phyloP scores from a whole-genome alignment of 2,797 vertebrate genomes.

The Labroides dimidiatus region DNA sequence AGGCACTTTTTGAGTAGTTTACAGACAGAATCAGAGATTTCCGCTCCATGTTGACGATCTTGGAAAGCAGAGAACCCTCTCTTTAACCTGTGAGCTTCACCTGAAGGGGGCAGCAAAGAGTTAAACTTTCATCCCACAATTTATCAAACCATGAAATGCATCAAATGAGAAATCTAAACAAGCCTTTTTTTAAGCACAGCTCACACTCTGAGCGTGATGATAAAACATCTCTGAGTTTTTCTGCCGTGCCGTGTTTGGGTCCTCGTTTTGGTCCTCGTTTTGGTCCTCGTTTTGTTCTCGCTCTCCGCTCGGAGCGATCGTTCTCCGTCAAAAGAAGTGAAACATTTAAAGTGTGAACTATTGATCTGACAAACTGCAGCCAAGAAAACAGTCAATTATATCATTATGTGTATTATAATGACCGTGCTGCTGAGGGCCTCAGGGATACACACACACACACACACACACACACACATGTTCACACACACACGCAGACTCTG shows the following conservation, averaged over 20 bases:
- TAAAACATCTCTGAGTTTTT: background rate
- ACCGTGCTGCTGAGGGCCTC: background rate
- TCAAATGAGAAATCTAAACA: too few relatives aligned
- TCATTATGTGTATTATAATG: slow-evolving; percentile 11
- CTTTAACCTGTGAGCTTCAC: too few relatives aligned
- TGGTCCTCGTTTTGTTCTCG: background rate
- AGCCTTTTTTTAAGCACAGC: too few relatives aligned
- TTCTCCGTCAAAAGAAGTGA: slow-evolving; percentile 30
- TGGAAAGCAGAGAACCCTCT: too few relatives aligned
- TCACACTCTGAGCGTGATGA: background rate
- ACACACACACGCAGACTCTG: background rate
- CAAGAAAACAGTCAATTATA: slow-evolving; percentile 50
- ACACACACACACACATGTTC: background rate
- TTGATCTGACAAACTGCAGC: slow-evolving; percentile 40
- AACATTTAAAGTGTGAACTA: slow-evolving; percentile 48
- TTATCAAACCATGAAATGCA: too few relatives aligned
- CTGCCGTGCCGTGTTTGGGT: background rate
- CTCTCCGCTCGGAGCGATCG: slow-evolving; percentile 4
- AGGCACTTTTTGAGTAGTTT: too few relatives aligned
- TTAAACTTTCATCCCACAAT: too few relatives aligned
- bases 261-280: background rate
- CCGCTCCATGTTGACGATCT: too few relatives aligned
- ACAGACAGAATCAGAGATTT: too few relatives aligned
- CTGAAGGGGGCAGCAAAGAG: too few relatives aligned
- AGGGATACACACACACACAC: background rate